Conservation (phyloP, 2,888 invertebrate species). For the Phalera bucephala region DNA sequence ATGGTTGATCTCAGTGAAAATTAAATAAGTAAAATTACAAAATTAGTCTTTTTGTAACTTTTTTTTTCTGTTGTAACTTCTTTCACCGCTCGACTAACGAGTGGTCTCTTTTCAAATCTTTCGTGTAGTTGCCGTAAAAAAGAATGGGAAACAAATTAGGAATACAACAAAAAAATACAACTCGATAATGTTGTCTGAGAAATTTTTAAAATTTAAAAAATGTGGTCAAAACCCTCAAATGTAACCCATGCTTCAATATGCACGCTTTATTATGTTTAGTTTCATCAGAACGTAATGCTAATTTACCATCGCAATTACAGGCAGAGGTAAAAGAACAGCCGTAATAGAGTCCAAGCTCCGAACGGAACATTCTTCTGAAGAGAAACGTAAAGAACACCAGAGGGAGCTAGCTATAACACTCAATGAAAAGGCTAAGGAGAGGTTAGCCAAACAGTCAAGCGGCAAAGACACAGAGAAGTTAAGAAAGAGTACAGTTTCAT, state of each 20-base stretch:
- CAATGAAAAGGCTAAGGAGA: slow-evolving; percentile 96
- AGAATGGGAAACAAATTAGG: too few relatives aligned
- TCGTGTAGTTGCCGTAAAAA: too few relatives aligned
- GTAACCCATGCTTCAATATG: slow-evolving; percentile 1
- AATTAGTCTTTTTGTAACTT: too few relatives aligned
- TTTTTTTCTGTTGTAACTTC: too few relatives aligned
- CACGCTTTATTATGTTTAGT: slow-evolving; percentile 1
- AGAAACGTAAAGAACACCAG: slow-evolving; percentile 98
- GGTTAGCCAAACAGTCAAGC: slow-evolving; percentile 93
- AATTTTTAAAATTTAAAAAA: too few relatives aligned
- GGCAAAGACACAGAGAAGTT: slow-evolving; percentile 94
- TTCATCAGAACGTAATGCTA: neutral
- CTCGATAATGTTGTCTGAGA: too few relatives aligned
- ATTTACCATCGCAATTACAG: slow-evolving; percentile 45
- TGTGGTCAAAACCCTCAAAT: neutral
- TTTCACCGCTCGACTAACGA: too few relatives aligned
- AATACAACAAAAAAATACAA: too few relatives aligned
- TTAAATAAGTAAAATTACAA: too few relatives aligned
- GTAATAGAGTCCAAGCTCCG: slow-evolving; percentile 96
- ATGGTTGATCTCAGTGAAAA: too few relatives aligned
- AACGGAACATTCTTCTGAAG: slow-evolving; percentile 97
- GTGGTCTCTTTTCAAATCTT: too few relatives aligned
- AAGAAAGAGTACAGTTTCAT: slow-evolving; percentile 97
- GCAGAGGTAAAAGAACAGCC: slow-evolving; percentile 92
- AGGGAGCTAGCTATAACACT: slow-evolving; percentile 94